Percentiles rank a stretch among this genome's conserved stretches.
Conservation (phyloP, 2,888 invertebrate genomes). For the Nasonovia ribisnigri region DNA sequence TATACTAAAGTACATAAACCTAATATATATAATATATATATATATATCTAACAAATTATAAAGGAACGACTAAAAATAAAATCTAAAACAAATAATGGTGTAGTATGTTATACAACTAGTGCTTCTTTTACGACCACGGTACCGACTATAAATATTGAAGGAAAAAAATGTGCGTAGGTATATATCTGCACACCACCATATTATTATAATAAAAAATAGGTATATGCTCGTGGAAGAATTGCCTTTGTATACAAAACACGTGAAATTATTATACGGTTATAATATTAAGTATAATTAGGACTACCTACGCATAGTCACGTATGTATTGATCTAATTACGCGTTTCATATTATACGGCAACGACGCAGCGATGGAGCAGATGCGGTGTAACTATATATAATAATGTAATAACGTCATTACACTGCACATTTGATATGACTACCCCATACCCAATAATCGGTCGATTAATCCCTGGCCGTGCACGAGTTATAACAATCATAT, state of each 20-base stretch:
- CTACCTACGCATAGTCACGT: background rate
- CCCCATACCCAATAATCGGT: constrained; percentile 29
- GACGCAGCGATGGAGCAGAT: background rate
- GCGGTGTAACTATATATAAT: background rate
- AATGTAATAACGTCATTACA: constrained; percentile 51
- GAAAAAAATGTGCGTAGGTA: background rate
- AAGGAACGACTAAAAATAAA: background rate
- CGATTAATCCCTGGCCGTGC: constrained; percentile 34
- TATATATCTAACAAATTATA: background rate
- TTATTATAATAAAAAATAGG: background rate
- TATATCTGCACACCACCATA: background rate
- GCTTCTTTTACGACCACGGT: background rate
- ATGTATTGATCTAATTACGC: constrained; percentile 39
- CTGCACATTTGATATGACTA: constrained; percentile 23
- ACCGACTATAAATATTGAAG: background rate
- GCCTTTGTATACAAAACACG: background rate
- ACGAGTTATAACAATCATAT: background rate
- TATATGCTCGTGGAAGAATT: background rate
- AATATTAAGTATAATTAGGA: constrained; percentile 6
- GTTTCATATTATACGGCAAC: background rate
- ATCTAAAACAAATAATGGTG: constrained; percentile 7
- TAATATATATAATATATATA: background rate
- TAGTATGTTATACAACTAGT: background rate
- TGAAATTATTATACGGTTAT: constrained; percentile 1
- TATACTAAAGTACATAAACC: background rate